These are phyloP conservation scores for Actinia tenebrosa DNA, from an alignment of 64 coral and sea anemone genomes.

Conservation along the genomic window DNA sequence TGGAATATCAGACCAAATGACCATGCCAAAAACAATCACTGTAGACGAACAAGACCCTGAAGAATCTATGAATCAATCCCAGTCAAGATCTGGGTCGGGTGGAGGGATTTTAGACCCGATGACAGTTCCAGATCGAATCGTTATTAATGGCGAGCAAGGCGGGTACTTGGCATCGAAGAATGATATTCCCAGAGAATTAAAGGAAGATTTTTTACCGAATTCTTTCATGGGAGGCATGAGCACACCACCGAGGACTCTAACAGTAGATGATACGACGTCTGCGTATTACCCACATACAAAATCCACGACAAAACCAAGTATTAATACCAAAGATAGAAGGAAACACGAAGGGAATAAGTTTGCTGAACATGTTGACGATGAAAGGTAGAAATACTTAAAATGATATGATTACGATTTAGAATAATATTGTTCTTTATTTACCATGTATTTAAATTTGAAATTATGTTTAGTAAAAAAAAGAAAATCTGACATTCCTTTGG, in stretches of 20 bases:
- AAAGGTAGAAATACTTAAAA: constrained; percentile 14
- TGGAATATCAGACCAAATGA: constrained; percentile 4
- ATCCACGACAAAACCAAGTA: not conserved
- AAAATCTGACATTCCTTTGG: too few relatives aligned
- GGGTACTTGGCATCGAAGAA: constrained; percentile 33
- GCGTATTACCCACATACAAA: constrained; percentile 67
- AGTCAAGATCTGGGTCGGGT: not conserved
- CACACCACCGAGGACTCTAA: constrained; percentile 90
- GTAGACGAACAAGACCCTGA: constrained; percentile 1
- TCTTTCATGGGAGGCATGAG: constrained; percentile 72
- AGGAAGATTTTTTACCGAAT: constrained; percentile 62
- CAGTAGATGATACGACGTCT: constrained; percentile 82
- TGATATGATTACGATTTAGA: not conserved
- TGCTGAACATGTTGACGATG: constrained; percentile 37
- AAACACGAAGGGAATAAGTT: not conserved
- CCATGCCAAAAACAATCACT: constrained; percentile 24
- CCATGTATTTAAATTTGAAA: not conserved
- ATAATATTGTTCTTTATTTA: too few relatives aligned
- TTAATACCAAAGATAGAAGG: not conserved
- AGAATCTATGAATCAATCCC: not conserved
- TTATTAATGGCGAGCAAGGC: constrained; percentile 50
- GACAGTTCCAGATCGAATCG: constrained; percentile 78
- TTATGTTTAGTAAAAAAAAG: not conserved
- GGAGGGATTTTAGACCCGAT: constrained; percentile 35
- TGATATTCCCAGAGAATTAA: constrained; percentile 73